Conservation (phyloP, 2,888 invertebrate species). For the Euproctis similis region DNA sequence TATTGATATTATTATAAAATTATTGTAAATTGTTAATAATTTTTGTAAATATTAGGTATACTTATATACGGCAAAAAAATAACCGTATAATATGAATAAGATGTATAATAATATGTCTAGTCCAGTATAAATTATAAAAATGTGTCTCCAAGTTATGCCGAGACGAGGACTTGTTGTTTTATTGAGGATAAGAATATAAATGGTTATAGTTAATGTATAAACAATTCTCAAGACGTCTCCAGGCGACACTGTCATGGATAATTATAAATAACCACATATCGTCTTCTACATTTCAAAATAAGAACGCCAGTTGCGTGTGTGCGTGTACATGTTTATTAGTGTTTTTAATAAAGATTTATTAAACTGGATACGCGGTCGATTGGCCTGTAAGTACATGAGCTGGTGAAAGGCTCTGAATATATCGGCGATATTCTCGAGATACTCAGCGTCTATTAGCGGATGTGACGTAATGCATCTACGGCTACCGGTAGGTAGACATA, state of each 20-base stretch:
- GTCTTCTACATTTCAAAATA: conserved; percentile 15
- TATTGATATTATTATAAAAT: too few relatives aligned
- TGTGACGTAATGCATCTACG: conserved; percentile 6
- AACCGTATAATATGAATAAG: too few relatives aligned
- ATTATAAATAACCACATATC: conserved; percentile 12
- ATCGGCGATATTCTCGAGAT: conserved; percentile 5
- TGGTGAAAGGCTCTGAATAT: conserved; percentile 1
- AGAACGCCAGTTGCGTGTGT: conserved; percentile 14
- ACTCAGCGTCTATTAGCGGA: conserved; percentile 5
- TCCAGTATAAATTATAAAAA: too few relatives aligned
- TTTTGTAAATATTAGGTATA: too few relatives aligned
- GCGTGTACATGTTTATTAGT: conserved; percentile 13
- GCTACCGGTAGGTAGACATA: conserved; percentile 10
- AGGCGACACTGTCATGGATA: conserved; percentile 13
- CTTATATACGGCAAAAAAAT: too few relatives aligned
- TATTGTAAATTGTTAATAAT: too few relatives aligned
- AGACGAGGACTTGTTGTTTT: conserved; percentile 2
- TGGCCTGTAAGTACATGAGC: conserved; percentile 11
- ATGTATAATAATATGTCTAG: too few relatives aligned
- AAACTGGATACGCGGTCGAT: conserved; percentile 15
- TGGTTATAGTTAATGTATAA: not conserved
- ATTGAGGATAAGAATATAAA: conserved; percentile 3
- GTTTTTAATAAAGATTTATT: conserved; percentile 23
- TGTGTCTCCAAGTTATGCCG: conserved; percentile 7
- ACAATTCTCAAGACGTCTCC: conserved; percentile 2